These are phyloP conservation scores for Penaeus monodon DNA, from an alignment of 2,888 invertebrate genomes.

Conservation along the genomic window DNA sequence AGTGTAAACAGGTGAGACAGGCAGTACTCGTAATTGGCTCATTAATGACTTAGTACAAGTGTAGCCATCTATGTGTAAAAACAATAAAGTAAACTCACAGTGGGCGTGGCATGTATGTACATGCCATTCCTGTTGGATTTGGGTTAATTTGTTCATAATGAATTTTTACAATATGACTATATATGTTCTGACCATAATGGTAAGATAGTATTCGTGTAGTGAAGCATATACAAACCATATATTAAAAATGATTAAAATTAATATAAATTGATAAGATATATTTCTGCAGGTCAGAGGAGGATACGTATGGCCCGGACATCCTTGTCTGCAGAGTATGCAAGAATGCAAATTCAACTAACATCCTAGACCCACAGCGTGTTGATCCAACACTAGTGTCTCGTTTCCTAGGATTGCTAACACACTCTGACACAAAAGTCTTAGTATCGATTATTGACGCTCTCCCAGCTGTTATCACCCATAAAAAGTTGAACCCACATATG, in stretches of 20 bases:
- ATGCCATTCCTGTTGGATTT: no score
- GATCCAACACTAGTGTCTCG: slow-evolving; percentile 47
- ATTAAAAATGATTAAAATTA: neutral
- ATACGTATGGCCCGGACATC: slow-evolving; percentile 10
- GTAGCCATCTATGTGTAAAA: no score
- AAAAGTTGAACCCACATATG: slow-evolving; percentile 31
- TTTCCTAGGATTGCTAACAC: slow-evolving; percentile 39
- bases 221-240: no score
- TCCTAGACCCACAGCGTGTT: slow-evolving; percentile 19
- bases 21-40: no score
- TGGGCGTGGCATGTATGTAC: no score
- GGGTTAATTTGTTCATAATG: no score
- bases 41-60: no score
- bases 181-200: no score
- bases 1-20: no score
- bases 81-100: no score
- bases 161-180: no score
- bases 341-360: neutral
- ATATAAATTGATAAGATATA: neutral
- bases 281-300: slow-evolving; percentile 27
- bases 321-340: slow-evolving; percentile 38
- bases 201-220: no score
- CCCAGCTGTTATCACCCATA: slow-evolving; percentile 52
- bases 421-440: slow-evolving; percentile 23
- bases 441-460: slow-evolving; percentile 48